phyloP scores from a whole-genome alignment of 2,113 vertebrate genomes.

The Catharus minimus region DNA sequence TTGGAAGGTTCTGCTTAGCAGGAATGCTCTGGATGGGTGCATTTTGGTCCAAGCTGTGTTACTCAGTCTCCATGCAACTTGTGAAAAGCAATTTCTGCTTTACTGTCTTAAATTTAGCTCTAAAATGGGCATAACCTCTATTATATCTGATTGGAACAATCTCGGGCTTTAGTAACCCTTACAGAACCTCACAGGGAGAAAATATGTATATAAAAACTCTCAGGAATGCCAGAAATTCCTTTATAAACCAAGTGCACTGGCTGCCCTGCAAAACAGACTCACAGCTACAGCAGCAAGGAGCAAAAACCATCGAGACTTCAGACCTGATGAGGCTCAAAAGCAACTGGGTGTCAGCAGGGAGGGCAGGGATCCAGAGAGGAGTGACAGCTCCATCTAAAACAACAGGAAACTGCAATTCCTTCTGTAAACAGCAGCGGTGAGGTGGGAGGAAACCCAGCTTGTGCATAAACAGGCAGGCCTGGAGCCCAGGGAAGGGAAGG shows the following conservation, averaged over 20 bases:
- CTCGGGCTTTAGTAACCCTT: background rate
- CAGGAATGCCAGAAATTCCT: conserved; percentile 3
- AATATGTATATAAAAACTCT: background rate
- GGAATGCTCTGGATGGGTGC: background rate
- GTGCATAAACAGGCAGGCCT: conserved; percentile 34
- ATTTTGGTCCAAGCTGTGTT: background rate
- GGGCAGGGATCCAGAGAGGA: background rate
- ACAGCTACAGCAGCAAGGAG: accelerated
- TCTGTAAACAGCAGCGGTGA: conserved; percentile 42
- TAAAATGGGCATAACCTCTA: background rate
- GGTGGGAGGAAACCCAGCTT: conserved; percentile 33
- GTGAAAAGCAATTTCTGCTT: background rate
- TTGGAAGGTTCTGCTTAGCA: background rate
- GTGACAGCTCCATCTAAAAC: conserved; percentile 34
- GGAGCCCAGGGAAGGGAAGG: background rate
- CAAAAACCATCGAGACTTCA: background rate
- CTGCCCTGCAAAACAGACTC: background rate
- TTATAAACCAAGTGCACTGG: background rate
- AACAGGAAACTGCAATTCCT: conserved; percentile 50
- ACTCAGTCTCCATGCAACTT: background rate
- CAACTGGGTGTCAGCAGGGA: background rate
- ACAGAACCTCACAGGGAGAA: background rate
- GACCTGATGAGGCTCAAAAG: background rate
- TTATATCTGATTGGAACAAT: background rate
- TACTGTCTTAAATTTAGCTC: background rate